Conservation (phyloP, 2,113 vertebrate genomes). For the Hystrix brachyura region DNA sequence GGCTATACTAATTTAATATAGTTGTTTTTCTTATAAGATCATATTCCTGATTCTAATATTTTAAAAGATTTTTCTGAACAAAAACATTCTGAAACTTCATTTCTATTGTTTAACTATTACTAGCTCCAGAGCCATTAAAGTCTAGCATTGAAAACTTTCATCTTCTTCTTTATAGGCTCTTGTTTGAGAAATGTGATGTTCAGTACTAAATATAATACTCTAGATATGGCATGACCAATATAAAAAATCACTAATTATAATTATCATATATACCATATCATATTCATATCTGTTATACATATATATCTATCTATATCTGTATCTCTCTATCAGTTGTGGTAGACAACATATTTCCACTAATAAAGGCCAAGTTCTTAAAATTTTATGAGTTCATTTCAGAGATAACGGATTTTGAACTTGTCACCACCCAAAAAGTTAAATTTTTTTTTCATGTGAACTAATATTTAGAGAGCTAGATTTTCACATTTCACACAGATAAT, state of each 20-base stretch:
- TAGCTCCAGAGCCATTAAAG: background rate
- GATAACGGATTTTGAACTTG: background rate
- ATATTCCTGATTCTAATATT: background rate
- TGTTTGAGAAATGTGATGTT: background rate
- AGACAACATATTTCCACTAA: background rate
- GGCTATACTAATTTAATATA: background rate
- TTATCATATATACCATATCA: background rate
- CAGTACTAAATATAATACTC: background rate
- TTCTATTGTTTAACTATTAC: background rate
- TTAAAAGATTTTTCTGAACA: background rate
- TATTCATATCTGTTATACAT: background rate
- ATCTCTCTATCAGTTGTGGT: background rate
- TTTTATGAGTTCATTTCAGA: background rate
- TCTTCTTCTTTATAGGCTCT: background rate
- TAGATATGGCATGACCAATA: background rate
- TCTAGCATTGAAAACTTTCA: background rate
- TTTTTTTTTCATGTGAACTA: background rate
- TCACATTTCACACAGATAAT: background rate
- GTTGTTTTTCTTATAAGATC: background rate
- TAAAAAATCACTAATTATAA: background rate
- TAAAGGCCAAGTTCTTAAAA: background rate
- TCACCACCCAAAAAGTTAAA: background rate
- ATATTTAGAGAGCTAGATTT: background rate
- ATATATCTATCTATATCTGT: background rate
- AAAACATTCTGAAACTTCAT: background rate